Evolutionary conservation across 2,797 vertebrate genomes (phyloP).

Genomic region (Pterois miles): DNA sequence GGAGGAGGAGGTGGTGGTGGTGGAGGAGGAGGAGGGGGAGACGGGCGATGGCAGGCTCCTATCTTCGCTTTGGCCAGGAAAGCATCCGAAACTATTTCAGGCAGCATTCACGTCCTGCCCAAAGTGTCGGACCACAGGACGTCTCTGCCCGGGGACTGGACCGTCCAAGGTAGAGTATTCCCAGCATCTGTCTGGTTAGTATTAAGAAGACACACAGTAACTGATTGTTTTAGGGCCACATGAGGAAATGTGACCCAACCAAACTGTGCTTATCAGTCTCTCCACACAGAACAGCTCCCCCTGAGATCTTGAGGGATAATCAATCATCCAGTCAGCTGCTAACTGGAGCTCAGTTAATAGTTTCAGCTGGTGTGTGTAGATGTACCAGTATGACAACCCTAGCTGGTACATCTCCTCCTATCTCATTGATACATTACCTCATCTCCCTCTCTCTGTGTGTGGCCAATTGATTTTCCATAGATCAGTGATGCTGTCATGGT

Average conservation of each 20-base stretch:
- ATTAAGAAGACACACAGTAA: not conserved
- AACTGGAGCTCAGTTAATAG: not conserved
- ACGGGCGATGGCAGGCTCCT: conserved; percentile 88
- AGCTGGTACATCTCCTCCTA: not conserved
- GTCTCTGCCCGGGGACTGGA: conserved; percentile 78
- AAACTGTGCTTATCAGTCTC: not conserved
- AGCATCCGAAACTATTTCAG: conserved; percentile 87
- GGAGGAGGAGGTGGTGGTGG: conserved; percentile 2
- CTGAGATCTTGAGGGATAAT: not conserved
- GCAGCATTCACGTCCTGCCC: conserved; percentile 86
- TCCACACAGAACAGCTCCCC: not conserved
- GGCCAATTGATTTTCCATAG: conserved; percentile 31
- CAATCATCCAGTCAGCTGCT: not conserved
- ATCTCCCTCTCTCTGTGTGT: conserved; percentile 8
- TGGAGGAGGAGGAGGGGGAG: conserved; percentile 48
- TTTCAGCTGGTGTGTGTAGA: not conserved
- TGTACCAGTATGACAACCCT: not conserved
- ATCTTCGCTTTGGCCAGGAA: conserved; percentile 88
- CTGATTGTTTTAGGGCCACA: not conserved
- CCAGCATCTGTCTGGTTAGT: not conserved
- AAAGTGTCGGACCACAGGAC: conserved; percentile 84
- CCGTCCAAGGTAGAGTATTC: conserved; percentile 76
- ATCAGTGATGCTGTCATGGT: conserved; percentile 1
- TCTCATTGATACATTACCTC: conserved; percentile 6
- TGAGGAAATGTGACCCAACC: not conserved